Evolutionary conservation across 2,888 invertebrate genomes (phyloP).

Genomic region (Noctuana brunneofusca): DNA sequence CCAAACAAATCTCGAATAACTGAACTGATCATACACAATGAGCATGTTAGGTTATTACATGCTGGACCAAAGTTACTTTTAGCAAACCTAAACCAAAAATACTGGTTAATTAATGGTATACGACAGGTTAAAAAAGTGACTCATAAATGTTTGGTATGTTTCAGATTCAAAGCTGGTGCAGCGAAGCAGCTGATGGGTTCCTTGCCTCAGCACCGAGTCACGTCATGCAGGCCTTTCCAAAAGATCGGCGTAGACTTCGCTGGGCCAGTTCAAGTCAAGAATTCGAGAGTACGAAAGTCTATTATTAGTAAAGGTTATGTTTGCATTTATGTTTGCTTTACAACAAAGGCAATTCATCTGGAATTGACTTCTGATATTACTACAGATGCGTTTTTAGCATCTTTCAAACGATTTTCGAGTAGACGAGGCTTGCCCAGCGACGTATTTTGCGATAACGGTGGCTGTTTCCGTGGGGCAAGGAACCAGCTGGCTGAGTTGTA

Average conservation of each 20-base stretch:
- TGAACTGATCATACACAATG: neutral
- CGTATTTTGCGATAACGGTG: neutral
- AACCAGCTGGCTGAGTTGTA: neutral
- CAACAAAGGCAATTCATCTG: neutral
- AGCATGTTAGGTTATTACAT: neutral
- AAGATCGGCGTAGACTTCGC: neutral
- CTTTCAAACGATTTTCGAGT: neutral
- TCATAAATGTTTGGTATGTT: neutral
- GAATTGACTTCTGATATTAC: neutral
- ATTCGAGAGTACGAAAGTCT: neutral
- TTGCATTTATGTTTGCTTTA: neutral
- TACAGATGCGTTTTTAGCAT: neutral
- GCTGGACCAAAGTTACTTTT: neutral
- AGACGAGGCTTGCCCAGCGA: neutral
- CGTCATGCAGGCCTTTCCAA: neutral
- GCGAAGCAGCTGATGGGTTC: slow-evolving; percentile 2
- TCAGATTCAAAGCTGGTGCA: neutral
- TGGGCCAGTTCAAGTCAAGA: neutral
- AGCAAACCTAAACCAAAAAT: neutral
- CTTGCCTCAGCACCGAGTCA: neutral
- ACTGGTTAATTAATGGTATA: neutral
- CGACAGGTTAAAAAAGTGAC: neutral
- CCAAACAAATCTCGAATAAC: neutral
- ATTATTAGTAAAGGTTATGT: neutral
- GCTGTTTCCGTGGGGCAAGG: neutral